Percentiles rank a stretch among this genome's conserved stretches.
These are phyloP conservation scores for Leptonema lineaticorne DNA, from an alignment of 1,140 invertebrate genomes.

Conservation along the genomic window DNA sequence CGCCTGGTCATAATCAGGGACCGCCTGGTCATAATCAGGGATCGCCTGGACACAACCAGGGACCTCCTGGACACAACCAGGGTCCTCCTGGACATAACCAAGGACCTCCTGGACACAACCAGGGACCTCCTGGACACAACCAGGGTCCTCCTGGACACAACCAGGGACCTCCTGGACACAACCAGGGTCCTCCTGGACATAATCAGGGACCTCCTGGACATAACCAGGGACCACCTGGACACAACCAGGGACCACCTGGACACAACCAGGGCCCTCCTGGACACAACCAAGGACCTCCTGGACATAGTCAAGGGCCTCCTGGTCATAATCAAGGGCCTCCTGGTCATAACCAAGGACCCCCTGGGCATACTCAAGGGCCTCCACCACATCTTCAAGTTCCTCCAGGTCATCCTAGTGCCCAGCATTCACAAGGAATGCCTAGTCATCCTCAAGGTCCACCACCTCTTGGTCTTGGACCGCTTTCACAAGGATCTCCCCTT, in stretches of 20 bases:
- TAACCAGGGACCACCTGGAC: conserved; percentile 47
- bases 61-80: conserved; percentile 49
- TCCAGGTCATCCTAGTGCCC: conserved; percentile 33
- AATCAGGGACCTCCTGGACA: conserved; percentile 49
- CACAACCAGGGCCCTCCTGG: conserved; percentile 40
- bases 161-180: conserved; percentile 4
- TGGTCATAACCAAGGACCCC: conserved; percentile 31
- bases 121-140: conserved; percentile 34
- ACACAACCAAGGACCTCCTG: conserved; percentile 28
- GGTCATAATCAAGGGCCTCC: conserved; percentile 15
- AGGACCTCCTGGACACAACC: conserved; percentile 44
- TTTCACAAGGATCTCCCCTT: conserved; percentile 35
- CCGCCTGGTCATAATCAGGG: conserved; percentile 29
- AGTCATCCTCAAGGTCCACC: conserved; percentile 45
- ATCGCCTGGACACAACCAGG: conserved; percentile 43
- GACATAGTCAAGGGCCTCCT: conserved; percentile 17
- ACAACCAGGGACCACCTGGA: conserved; percentile 40
- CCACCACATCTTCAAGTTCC: conserved; percentile 36
- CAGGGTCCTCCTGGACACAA: conserved; percentile 23
- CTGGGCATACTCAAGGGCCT: conserved; percentile 44
- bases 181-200: conserved; percentile 48
- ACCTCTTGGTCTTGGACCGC: conserved; percentile 42
- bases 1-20: conserved; percentile 26
- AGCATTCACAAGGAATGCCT: conserved; percentile 43
- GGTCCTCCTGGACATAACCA: conserved; percentile 44